These are phyloP conservation scores for Pseudomyrmex gracilis DNA, from an alignment of 1,140 invertebrate genomes.

Conservation along the genomic window DNA sequence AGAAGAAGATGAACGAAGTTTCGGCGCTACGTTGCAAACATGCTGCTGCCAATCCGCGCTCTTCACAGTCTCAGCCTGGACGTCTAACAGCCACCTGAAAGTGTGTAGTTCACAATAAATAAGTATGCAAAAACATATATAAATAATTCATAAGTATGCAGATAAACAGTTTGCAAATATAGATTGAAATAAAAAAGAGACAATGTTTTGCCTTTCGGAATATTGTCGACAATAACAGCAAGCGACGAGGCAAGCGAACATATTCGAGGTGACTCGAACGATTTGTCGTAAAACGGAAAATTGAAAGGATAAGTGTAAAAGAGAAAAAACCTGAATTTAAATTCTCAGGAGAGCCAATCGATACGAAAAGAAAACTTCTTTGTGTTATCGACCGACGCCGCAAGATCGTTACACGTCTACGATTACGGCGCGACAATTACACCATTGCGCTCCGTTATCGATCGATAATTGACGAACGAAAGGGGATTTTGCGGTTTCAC, in stretches of 20 bases:
- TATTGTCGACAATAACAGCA: too few relatives aligned
- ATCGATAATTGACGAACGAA: slow-evolving; percentile 32
- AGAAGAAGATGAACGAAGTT: slow-evolving; percentile 80
- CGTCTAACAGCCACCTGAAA: slow-evolving; percentile 82
- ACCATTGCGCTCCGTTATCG: not conserved
- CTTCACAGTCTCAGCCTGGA: slow-evolving; percentile 79
- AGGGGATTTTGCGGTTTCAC: slow-evolving; percentile 15
- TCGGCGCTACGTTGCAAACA: slow-evolving; percentile 81
- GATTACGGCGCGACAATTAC: not conserved
- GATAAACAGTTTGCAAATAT: too few relatives aligned
- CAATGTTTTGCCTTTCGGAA: too few relatives aligned
- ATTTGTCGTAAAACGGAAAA: too few relatives aligned
- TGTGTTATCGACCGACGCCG: not conserved
- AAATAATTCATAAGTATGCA: too few relatives aligned
- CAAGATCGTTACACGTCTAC: not conserved
- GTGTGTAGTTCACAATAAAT: slow-evolving; percentile 13
- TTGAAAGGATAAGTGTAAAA: too few relatives aligned
- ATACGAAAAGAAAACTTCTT: not conserved
- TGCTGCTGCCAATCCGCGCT: slow-evolving; percentile 79
- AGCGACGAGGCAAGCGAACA: too few relatives aligned
- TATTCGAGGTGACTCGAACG: too few relatives aligned
- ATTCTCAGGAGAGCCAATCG: not conserved
- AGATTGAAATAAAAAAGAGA: too few relatives aligned
- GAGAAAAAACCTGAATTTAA: not conserved
- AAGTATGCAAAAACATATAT: not conserved